These are phyloP conservation scores for Urocyon cinereoargenteus DNA, from an alignment of 2,797 vertebrate genomes.

Conservation along the genomic window DNA sequence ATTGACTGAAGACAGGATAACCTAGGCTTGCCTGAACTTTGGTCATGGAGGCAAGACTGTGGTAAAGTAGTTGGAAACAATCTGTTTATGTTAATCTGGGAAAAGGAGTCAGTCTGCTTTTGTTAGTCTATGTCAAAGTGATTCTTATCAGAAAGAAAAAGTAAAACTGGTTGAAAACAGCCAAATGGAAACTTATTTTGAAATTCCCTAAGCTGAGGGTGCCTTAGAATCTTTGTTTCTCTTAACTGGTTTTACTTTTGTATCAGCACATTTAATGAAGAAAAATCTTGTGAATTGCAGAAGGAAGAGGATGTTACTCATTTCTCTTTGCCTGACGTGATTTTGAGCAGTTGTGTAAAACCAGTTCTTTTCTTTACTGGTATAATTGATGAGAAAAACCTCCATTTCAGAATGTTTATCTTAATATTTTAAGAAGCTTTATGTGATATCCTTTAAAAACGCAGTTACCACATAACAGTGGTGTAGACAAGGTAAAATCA, in stretches of 20 bases:
- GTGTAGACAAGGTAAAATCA: slow-evolving; percentile 44
- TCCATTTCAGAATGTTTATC: slow-evolving; percentile 10
- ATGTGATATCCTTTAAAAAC: slow-evolving; percentile 45
- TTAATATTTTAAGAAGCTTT: slow-evolving; percentile 56
- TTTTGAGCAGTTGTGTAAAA: background rate
- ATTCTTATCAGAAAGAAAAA: slow-evolving; percentile 15
- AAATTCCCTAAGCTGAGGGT: slow-evolving; percentile 56
- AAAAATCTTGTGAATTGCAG: slow-evolving; percentile 12
- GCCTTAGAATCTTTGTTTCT: slow-evolving; percentile 72
- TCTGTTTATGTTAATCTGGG: background rate
- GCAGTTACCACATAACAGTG: background rate
- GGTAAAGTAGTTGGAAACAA: slow-evolving; percentile 35
- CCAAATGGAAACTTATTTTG: slow-evolving; percentile 41
- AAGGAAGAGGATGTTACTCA: background rate
- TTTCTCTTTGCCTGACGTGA: slow-evolving; percentile 45
- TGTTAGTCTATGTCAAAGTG: slow-evolving; percentile 22
- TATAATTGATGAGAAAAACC: background rate
- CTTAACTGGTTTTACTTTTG: slow-evolving; percentile 40
- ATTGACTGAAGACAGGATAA: slow-evolving; percentile 27
- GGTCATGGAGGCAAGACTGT: slow-evolving; percentile 41
- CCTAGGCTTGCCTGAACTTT: slow-evolving; percentile 44
- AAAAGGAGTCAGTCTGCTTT: background rate
- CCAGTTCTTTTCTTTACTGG: slow-evolving; percentile 38
- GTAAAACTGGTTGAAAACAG: slow-evolving; percentile 37
- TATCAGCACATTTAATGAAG: background rate